These are phyloP conservation scores for Diorhabda sublineata DNA, from an alignment of 1,140 invertebrate species.

Conservation along the genomic window DNA sequence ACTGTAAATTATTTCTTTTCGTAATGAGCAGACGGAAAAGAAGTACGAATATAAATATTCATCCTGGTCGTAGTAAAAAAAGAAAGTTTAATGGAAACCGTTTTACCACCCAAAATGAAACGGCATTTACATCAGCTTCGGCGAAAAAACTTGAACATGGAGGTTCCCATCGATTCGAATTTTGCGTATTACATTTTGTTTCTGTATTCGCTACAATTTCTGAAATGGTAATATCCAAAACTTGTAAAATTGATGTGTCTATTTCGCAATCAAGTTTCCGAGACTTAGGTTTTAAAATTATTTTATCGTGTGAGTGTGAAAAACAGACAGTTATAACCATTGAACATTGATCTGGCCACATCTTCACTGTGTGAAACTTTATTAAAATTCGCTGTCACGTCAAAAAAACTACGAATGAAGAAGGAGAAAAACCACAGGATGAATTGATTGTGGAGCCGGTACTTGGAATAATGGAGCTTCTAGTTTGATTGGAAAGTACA, in stretches of 20 bases:
- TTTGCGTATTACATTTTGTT: conserved; percentile 4
- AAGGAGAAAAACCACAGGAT: conserved; percentile 19
- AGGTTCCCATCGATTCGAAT: conserved; percentile 20
- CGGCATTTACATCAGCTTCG: conserved; percentile 4
- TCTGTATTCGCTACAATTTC: not conserved
- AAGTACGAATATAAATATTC: no score
- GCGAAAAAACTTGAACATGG: not conserved
- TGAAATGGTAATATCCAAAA: not conserved
- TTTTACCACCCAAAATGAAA: conserved; percentile 9
- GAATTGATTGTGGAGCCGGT: conserved; percentile 31
- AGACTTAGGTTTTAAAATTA: conserved; percentile 23
- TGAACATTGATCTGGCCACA: conserved; percentile 17
- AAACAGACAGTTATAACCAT: conserved; percentile 2
- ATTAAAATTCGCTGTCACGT: conserved; percentile 3
- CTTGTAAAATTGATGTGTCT: conserved; percentile 11
- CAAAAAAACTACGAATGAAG: conserved; percentile 15
- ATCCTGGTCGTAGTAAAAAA: not conserved
- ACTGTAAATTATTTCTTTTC: no score
- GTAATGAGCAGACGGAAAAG: no score
- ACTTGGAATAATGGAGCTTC: conserved; percentile 35
- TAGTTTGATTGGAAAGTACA: conserved; percentile 32
- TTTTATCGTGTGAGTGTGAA: conserved; percentile 20
- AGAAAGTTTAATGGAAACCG: conserved; percentile 14
- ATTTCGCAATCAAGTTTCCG: conserved; percentile 7
- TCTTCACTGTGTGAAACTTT: conserved; percentile 5